Evolutionary conservation across 1,140 invertebrate species (phyloP).

Genomic region (Macrotrachela quadricornifera): DNA sequence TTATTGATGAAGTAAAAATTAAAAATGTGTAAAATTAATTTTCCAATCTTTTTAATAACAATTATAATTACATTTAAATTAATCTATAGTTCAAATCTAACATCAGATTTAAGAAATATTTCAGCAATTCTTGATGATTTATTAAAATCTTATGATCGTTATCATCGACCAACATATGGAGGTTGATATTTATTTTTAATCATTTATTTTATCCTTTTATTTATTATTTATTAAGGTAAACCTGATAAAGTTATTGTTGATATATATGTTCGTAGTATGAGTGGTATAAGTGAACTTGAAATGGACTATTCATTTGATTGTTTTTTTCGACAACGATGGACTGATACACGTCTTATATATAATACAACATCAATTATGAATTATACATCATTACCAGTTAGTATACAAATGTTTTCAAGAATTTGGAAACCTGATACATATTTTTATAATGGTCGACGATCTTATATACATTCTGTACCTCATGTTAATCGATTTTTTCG

Average conservation of each 20-base stretch:
- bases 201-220: background rate
- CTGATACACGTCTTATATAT: slow-evolving; percentile 32
- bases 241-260: slow-evolving; percentile 11
- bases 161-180: slow-evolving; percentile 34
- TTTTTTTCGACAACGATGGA: slow-evolving; percentile 57
- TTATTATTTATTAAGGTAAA: background rate
- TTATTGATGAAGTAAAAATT: too few species aligned
- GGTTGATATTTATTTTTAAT: slow-evolving; percentile 18
- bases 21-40: too few species aligned
- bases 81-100: too few species aligned
- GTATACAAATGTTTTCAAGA: slow-evolving; percentile 30
- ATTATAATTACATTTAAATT: too few species aligned
- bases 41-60: too few species aligned
- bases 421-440: slow-evolving; percentile 90
- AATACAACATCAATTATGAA: slow-evolving; percentile 13
- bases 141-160: slow-evolving; percentile 34
- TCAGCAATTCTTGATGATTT: slow-evolving; percentile 29
- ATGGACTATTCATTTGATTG: slow-evolving; percentile 70
- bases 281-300: slow-evolving; percentile 16
- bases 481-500: slow-evolving; percentile 75
- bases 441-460: slow-evolving; percentile 74
- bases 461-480: slow-evolving; percentile 79
- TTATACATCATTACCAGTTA: slow-evolving; percentile 17
- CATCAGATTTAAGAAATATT: background rate
- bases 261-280: slow-evolving; percentile 12